Evolutionary conservation across 1,140 invertebrate species (phyloP).

Genomic region (Lucilia sericata): DNA sequence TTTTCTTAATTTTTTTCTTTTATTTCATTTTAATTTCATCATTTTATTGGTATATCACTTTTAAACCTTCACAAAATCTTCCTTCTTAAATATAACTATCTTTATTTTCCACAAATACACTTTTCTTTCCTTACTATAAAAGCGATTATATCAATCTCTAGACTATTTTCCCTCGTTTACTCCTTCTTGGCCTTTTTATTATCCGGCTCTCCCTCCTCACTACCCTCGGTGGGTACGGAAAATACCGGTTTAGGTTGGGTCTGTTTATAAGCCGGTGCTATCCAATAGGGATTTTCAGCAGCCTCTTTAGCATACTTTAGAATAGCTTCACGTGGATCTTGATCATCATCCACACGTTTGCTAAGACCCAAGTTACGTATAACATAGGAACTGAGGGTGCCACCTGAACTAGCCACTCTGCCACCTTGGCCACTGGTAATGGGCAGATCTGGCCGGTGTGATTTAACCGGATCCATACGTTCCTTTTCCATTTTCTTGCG

Average conservation of each 20-base stretch:
- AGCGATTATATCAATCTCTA: neutral
- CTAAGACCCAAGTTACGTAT: constrained; percentile 94
- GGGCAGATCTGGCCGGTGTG: constrained; percentile 92
- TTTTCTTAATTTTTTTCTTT: neutral
- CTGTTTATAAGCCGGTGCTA: constrained; percentile 89
- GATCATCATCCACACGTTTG: constrained; percentile 94
- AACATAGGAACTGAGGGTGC: constrained; percentile 96
- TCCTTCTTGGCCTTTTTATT: constrained; percentile 50
- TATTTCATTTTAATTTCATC: neutral
- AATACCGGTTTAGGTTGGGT: constrained; percentile 87
- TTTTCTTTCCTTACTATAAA: neutral
- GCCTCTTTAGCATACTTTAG: constrained; percentile 97
- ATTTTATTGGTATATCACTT: neutral
- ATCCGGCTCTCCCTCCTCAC: constrained; percentile 51
- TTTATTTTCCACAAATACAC: too few species aligned
- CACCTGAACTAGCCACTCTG: constrained; percentile 94
- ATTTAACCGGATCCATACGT: constrained; percentile 91
- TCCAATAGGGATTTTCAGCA: constrained; percentile 97
- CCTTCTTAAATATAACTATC: too few species aligned
- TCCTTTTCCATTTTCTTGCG: constrained; percentile 94
- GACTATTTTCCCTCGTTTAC: neutral
- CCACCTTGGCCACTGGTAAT: constrained; percentile 91
- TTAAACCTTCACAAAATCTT: neutral
- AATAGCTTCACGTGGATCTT: constrained; percentile 96
- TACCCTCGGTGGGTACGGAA: constrained; percentile 50